Percentiles rank a stretch among this genome's conserved stretches.
These are phyloP conservation scores for Tragelaphus scriptus DNA, from an alignment of 2,113 vertebrate genomes.

Conservation along the genomic window DNA sequence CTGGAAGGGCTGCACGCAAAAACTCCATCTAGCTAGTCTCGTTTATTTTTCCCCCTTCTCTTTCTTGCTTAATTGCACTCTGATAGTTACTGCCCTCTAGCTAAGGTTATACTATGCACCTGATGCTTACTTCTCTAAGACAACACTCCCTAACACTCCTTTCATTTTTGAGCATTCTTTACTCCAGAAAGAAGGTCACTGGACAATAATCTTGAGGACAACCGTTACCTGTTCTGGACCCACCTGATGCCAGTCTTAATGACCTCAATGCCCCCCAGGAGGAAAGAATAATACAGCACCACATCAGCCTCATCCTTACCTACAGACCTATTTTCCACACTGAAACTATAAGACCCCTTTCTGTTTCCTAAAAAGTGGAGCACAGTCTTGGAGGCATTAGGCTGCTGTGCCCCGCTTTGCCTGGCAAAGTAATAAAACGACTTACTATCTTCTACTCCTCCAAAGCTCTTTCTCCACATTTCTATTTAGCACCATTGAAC, in stretches of 20 bases:
- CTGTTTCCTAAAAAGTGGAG: neutral
- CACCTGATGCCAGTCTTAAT: neutral
- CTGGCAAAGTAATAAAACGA: neutral
- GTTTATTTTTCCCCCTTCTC: neutral
- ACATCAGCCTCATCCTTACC: neutral
- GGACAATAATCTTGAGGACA: rapidly evolving
- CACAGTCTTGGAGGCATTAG: neutral
- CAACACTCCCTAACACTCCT: neutral
- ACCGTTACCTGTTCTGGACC: neutral
- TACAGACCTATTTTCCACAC: neutral
- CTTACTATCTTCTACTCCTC: neutral
- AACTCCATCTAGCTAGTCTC: conserved; percentile 31
- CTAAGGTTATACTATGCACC: neutral
- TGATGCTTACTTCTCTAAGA: neutral
- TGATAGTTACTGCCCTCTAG: neutral
- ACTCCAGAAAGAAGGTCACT: neutral
- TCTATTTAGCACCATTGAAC: neutral
- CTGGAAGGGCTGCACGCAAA: neutral
- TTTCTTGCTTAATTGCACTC: neutral
- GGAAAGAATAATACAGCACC: neutral
- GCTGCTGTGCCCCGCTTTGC: neutral
- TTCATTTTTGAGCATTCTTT: neutral
- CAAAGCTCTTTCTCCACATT: neutral
- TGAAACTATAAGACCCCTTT: neutral
- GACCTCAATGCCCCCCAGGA: neutral